Percentiles rank a stretch among this genome's conserved stretches.
These are phyloP conservation scores for Sebastes vulpes DNA, from an alignment of 2,797 vertebrate species.

Conservation along the genomic window DNA sequence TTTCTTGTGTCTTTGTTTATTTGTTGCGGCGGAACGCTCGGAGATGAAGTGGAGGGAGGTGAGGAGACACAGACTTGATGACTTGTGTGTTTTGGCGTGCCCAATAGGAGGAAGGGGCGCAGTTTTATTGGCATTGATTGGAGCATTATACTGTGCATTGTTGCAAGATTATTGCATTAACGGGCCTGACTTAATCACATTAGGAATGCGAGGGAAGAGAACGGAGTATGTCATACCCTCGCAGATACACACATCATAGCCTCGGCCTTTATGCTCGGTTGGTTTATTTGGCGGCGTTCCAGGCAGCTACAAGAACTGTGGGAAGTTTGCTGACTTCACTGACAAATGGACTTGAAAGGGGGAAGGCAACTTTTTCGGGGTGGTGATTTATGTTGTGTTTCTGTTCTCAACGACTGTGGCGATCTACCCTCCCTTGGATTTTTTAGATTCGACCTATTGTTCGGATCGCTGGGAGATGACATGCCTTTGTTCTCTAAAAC, in stretches of 20 bases:
- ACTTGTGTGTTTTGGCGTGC: slow-evolving; percentile 61
- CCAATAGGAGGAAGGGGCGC: slow-evolving; percentile 53
- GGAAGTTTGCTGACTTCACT: slow-evolving; percentile 79
- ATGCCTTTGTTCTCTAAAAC: slow-evolving; percentile 67
- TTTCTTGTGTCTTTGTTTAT: slow-evolving; percentile 8
- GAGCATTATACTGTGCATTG: slow-evolving; percentile 77
- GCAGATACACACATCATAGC: slow-evolving; percentile 65
- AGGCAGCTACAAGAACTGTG: slow-evolving; percentile 52
- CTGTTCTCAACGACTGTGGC: slow-evolving; percentile 53
- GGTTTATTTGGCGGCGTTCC: slow-evolving; percentile 65
- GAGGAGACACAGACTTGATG: slow-evolving; percentile 54
- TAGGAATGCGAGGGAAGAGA: slow-evolving; percentile 72
- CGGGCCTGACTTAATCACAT: slow-evolving; percentile 79
- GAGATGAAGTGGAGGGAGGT: slow-evolving; percentile 16
- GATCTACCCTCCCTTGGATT: slow-evolving; percentile 40
- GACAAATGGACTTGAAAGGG: slow-evolving; percentile 71
- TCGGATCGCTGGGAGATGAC: slow-evolving; percentile 42
- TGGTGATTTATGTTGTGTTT: slow-evolving; percentile 81
- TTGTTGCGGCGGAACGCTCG: neutral
- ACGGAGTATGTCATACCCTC: slow-evolving; percentile 73
- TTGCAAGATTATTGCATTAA: slow-evolving; percentile 85
- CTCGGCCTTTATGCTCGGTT: slow-evolving; percentile 40
- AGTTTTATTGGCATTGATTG: slow-evolving; percentile 84
- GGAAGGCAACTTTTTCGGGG: slow-evolving; percentile 57
- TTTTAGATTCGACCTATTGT: slow-evolving; percentile 51